A percentile compares a stretch with the other conserved stretches of the same genome.
phyloP scores from a whole-genome alignment of 2,888 invertebrate genomes.

The Plebejus anna region DNA sequence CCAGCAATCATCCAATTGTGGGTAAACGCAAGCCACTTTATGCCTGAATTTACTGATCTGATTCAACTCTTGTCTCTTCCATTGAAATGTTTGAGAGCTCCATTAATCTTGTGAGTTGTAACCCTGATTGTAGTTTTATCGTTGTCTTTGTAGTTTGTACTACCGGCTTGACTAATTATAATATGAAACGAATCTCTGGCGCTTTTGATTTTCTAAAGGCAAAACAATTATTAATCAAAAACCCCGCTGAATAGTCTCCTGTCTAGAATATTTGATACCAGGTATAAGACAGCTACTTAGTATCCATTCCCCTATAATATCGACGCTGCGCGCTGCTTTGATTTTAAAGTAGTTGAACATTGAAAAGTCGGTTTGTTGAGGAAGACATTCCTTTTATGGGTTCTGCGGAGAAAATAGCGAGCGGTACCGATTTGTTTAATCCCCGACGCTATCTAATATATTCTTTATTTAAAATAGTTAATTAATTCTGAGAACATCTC shows the following conservation, averaged over 20 bases:
- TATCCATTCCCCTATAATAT: too few relatives aligned
- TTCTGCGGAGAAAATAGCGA: background rate
- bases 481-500: background rate
- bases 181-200: too few relatives aligned
- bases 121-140: background rate
- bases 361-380: background rate
- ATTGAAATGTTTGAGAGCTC: background rate
- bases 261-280: too few relatives aligned
- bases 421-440: background rate
- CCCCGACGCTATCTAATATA: background rate
- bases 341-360: background rate
- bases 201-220: too few relatives aligned
- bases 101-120: slow-evolving; percentile 9
- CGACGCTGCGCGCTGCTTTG: too few relatives aligned
- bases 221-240: too few relatives aligned
- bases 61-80: slow-evolving; percentile 32
- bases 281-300: too few relatives aligned
- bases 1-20: slow-evolving; percentile 43
- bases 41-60: slow-evolving; percentile 34
- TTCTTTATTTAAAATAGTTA: background rate
- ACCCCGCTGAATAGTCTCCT: too few relatives aligned
- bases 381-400: background rate
- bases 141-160: background rate
- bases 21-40: slow-evolving; percentile 30
- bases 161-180: background rate